Evolutionary conservation across 2,888 invertebrate species (phyloP).

Genomic region (Diogma glabrata): DNA sequence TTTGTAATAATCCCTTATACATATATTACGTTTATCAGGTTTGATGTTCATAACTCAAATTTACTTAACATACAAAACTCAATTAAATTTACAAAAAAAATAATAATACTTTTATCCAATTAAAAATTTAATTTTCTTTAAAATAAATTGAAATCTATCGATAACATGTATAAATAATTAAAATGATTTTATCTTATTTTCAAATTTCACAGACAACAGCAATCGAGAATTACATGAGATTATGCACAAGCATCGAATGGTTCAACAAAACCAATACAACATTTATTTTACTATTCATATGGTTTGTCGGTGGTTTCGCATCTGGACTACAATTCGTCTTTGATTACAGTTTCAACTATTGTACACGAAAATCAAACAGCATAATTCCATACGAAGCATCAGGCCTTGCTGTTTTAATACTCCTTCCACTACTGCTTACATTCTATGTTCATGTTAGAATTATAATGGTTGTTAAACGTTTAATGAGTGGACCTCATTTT

Average conservation of each 20-base stretch:
- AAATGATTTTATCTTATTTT: too few species aligned
- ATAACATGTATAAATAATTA: too few species aligned
- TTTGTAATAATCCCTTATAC: too few species aligned
- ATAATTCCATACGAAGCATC: constrained; percentile 44
- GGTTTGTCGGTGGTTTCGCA: constrained; percentile 42
- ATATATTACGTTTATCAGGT: too few species aligned
- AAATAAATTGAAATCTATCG: too few species aligned
- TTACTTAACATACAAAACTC: too few species aligned
- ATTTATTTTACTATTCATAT: constrained; percentile 41
- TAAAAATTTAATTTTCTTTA: too few species aligned
- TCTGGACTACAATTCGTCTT: constrained; percentile 50
- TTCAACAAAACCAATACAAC: constrained; percentile 37
- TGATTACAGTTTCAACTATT: constrained; percentile 56
- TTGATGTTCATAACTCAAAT: too few species aligned
- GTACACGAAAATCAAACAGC: constrained; percentile 43
- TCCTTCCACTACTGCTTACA: constrained; percentile 45
- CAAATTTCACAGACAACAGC: constrained; percentile 43
- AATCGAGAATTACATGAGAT: constrained; percentile 51
- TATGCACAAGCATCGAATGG: constrained; percentile 42
- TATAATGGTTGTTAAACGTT: constrained; percentile 39
- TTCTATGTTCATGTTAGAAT: constrained; percentile 43
- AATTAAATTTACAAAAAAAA: too few species aligned
- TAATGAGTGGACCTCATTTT: constrained; percentile 44
- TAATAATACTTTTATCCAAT: too few species aligned
- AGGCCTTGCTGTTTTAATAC: constrained; percentile 46